A percentile compares a stretch with the other conserved stretches of the same genome.
Evolutionary conservation across 37 sponge, comb jelly and placozoan genomes (phyloP).

Genomic region (Tethya wilhelma): DNA sequence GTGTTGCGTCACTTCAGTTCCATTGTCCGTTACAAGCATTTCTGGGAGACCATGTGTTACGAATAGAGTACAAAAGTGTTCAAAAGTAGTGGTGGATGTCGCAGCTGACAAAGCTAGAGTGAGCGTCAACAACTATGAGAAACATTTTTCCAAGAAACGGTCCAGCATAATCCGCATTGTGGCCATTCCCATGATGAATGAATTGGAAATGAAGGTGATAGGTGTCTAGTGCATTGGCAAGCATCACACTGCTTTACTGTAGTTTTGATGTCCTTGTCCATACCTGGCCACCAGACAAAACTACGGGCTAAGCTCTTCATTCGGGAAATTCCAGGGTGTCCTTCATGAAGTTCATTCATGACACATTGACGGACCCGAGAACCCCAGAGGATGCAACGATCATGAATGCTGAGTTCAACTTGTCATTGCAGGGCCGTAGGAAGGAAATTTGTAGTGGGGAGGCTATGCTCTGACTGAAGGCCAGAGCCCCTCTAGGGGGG

Average conservation of each 20-base stretch:
- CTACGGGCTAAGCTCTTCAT: background rate
- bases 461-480: no score
- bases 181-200: slow-evolving; percentile 4
- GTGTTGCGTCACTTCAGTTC: slow-evolving; percentile 26
- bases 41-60: slow-evolving; percentile 34
- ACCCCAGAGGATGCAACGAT: no score
- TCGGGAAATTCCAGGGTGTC: no score
- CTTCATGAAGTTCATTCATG: no score
- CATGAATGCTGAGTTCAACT: no score
- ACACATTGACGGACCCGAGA: background rate
- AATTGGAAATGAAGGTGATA: background rate
- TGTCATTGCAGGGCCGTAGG: no score
- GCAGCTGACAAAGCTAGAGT: slow-evolving; percentile 7
- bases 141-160: slow-evolving; percentile 17
- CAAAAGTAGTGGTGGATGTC: background rate
- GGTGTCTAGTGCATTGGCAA: slow-evolving; percentile 2
- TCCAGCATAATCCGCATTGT: slow-evolving; percentile 15
- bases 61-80: background rate
- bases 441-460: no score
- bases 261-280: background rate
- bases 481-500: no score
- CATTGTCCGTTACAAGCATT: slow-evolving; percentile 27
- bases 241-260: slow-evolving; percentile 3
- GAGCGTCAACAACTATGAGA: slow-evolving; percentile 25
- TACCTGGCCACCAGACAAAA: slow-evolving; percentile 21